Percentiles rank a stretch among this genome's conserved stretches.
Evolutionary conservation across 2,888 invertebrate species (phyloP).

Genomic region (Lacanobia wlatinum): DNA sequence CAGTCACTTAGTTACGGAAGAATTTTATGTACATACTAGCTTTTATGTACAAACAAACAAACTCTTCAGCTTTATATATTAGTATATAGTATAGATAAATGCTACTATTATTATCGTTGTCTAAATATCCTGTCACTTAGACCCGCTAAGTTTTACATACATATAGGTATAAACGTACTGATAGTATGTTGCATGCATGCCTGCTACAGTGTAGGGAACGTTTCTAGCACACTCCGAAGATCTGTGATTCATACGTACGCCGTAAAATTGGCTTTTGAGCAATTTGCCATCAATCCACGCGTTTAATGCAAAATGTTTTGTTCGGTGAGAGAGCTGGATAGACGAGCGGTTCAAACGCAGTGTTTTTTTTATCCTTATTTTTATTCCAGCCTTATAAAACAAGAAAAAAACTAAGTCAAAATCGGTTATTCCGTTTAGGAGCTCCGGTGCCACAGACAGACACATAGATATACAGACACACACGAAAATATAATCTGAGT

Average conservation of each 20-base stretch:
- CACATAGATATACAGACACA: too few relatives aligned
- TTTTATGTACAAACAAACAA: too few relatives aligned
- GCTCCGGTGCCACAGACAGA: too few relatives aligned
- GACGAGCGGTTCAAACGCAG: conserved; percentile 65
- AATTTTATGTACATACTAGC: too few relatives aligned
- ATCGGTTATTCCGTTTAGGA: too few relatives aligned
- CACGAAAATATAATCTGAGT: too few relatives aligned
- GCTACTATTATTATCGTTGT: not conserved
- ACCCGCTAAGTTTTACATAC: conserved; percentile 1
- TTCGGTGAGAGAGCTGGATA: conserved; percentile 59
- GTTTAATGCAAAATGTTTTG: conserved; percentile 79
- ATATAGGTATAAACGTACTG: not conserved
- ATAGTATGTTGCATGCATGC: not conserved
- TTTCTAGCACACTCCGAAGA: conserved; percentile 25
- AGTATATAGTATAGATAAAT: too few relatives aligned
- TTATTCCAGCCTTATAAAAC: too few relatives aligned
- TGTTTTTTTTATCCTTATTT: conserved; percentile 2
- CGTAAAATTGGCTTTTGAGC: conserved; percentile 71
- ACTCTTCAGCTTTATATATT: too few relatives aligned
- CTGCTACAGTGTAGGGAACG: conserved; percentile 12
- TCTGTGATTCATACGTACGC: conserved; percentile 52
- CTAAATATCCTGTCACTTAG: too few relatives aligned
- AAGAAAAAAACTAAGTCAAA: too few relatives aligned
- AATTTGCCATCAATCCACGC: conserved; percentile 83
- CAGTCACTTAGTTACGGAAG: too few relatives aligned